Evolutionary conservation across 2,888 invertebrate species (phyloP), one percentile per base, ranked within the genome.

Genomic region (Polymixis lichenea): DNA sequence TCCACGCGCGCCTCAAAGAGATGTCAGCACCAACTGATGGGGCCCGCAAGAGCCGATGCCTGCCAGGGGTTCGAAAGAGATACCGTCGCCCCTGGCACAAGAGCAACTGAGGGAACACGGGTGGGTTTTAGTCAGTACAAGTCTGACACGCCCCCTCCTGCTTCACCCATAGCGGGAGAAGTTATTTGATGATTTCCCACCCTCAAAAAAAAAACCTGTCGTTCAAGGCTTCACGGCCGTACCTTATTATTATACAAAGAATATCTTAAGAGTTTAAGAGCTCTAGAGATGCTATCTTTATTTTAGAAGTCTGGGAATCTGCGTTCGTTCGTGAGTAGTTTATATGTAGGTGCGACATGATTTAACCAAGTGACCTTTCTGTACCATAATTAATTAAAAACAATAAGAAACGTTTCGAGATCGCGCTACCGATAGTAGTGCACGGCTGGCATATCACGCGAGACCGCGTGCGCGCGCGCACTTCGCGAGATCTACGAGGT

Each of bases 391-490:
- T 89, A 92, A 91, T 91, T 91, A 90, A 89, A 90, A 90, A 92
- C 91, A 91, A 91, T 92, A 90, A 91, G 92, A 91, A 88, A 90
- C 85, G 88, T 65, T 51, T 62, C 55, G 86, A 91, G 93, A 94
- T 94, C 89, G 87, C 86, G 87, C 77, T 78, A 80, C 72, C 76
- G 92, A 92, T 92, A 88, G 55, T 38, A 28, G 51, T 25, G 74
- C 86, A 76, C 88, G 67, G 53, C 67, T 89, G 89, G 77, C 87
- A 87, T 89, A 89, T 88, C 89, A 88, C 88, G 88, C 88, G 80
- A 89, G 67, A 69, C 72, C 80, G 61, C 79, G 83, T 74, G 79
- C 78, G 46, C 80, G 67, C 51, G 25, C 46, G 73, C 73, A 49
- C 38, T 71, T 65, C 38, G 38, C 51, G 49, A 51, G 56, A 65